A percentile compares a stretch with the other conserved stretches of the same genome.
Evolutionary conservation across 2,797 vertebrate genomes (phyloP).

Genomic region (Chloroceryle amazona): DNA sequence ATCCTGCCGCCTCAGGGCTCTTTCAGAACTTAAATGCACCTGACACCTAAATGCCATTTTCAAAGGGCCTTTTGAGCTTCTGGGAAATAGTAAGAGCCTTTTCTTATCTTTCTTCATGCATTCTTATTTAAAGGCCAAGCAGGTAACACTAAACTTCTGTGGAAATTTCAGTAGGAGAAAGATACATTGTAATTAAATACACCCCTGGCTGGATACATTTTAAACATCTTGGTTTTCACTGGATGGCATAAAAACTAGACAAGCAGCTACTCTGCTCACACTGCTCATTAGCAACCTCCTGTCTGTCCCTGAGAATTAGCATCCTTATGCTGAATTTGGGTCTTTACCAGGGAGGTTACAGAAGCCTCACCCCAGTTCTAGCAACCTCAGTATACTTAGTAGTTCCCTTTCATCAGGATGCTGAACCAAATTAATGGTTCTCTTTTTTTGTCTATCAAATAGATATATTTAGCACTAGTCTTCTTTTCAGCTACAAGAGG

Average conservation of each 20-base stretch:
- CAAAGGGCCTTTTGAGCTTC: background rate
- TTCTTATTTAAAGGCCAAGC: background rate
- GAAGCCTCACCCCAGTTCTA: background rate
- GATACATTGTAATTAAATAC: background rate
- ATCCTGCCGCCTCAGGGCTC: background rate
- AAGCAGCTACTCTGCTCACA: background rate
- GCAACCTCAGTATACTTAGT: accelerated
- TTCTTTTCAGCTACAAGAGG: background rate
- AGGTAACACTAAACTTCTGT: background rate
- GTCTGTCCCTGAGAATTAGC: background rate
- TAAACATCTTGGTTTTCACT: background rate
- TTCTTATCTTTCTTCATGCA: background rate
- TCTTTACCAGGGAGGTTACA: background rate
- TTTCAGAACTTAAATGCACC: background rate
- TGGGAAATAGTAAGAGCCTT: background rate
- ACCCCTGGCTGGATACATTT: background rate
- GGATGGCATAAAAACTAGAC: background rate
- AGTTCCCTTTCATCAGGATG: background rate
- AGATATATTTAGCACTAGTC: background rate
- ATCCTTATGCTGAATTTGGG: background rate
- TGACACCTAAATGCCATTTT: background rate
- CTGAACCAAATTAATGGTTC: background rate
- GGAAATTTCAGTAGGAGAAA: background rate
- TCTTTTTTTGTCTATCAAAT: constrained; percentile 36
- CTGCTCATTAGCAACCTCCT: background rate